Percentiles rank a stretch among this genome's conserved stretches.
Evolutionary conservation across 2,113 vertebrate species (phyloP).

Genomic region (Sebastes fasciatus): DNA sequence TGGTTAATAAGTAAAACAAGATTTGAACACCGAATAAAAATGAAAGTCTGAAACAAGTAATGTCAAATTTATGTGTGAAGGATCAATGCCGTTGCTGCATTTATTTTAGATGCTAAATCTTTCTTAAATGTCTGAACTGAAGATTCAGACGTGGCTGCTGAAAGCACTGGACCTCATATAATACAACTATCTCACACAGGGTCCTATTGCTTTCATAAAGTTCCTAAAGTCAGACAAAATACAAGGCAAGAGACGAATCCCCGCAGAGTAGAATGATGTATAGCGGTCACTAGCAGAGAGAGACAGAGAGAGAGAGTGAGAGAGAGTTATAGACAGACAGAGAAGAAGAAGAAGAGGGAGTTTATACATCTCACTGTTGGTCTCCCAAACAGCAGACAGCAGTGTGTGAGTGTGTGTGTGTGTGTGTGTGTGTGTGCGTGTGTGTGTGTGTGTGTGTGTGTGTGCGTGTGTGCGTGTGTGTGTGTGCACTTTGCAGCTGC

Average conservation of each 20-base stretch:
- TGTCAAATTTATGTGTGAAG: neutral
- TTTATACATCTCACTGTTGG: constrained; percentile 9
- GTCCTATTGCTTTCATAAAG: constrained; percentile 14
- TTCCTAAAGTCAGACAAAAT: constrained; percentile 12
- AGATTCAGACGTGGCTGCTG: neutral
- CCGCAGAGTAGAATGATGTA: constrained; percentile 2
- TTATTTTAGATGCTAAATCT: neutral
- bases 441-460: neutral
- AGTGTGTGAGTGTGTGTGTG: neutral
- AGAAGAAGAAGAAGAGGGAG: constrained; percentile 8
- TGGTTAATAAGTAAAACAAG: no score
- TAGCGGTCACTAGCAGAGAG: neutral
- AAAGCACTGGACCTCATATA: neutral
- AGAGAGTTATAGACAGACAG: neutral
- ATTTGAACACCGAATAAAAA: no score
- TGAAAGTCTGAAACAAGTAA: no score
- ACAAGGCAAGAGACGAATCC: neutral
- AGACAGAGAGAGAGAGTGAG: neutral
- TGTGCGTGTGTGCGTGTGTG: neutral
- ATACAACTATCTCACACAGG: neutral
- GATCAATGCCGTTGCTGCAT: neutral
- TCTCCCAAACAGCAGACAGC: neutral
- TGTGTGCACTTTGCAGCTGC: constrained; percentile 27
- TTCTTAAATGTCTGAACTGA: neutral
- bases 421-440: constrained; percentile 3